Evolutionary conservation across 1,140 invertebrate genomes (phyloP).

Genomic region (Halyomorpha halys): DNA sequence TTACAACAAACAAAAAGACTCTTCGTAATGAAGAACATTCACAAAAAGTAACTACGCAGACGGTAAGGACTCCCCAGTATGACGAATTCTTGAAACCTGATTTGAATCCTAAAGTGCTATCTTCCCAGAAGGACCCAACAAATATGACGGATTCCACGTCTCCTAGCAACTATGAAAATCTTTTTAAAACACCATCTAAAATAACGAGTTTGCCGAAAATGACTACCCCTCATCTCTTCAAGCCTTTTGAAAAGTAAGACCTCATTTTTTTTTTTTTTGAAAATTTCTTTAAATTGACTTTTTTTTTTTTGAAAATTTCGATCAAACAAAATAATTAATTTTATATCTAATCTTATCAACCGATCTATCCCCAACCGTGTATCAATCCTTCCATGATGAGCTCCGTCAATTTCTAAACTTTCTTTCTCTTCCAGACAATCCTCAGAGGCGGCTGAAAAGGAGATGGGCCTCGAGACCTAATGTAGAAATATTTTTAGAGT

Average conservation of each 20-base stretch:
- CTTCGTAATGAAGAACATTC: background rate
- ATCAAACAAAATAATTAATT: background rate
- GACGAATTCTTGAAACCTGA: no score
- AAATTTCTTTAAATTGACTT: background rate
- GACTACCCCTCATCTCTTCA: background rate
- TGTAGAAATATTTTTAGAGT: no score
- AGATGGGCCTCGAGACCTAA: no score
- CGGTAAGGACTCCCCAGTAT: background rate
- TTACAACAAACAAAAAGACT: background rate
- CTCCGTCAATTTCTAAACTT: no score
- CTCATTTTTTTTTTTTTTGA: background rate
- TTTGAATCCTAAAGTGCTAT: background rate
- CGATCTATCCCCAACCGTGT: no score
- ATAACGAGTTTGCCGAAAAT: background rate
- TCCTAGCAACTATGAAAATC: background rate
- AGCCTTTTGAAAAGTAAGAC: constrained; percentile 2
- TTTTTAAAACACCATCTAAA: background rate
- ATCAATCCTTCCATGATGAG: no score
- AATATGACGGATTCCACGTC: background rate
- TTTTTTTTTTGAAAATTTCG: background rate
- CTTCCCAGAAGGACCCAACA: background rate
- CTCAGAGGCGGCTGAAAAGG: no score
- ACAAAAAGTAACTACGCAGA: background rate
- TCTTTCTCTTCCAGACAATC: no score
- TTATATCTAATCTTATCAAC: no score